Conservation (phyloP, 2,888 invertebrate genomes). For the Catocala sponsa region DNA sequence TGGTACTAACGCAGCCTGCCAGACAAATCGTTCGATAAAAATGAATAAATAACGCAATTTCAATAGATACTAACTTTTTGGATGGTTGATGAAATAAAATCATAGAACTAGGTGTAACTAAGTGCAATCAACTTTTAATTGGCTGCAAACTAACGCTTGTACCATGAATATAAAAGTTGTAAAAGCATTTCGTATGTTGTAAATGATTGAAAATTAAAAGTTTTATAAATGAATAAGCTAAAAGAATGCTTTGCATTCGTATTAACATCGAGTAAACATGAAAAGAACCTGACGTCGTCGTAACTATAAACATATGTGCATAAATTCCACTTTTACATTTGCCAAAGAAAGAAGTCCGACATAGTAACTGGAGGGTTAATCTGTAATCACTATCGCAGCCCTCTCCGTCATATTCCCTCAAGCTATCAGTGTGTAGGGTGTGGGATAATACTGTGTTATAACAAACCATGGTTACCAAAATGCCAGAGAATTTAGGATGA, state of each 20-base stretch:
- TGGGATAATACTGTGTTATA: constrained; percentile 47
- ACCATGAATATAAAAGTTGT: too few relatives aligned
- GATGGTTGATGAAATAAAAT: not conserved
- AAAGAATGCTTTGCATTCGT: too few relatives aligned
- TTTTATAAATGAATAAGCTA: not conserved
- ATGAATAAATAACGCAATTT: constrained; percentile 13
- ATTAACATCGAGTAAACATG: not conserved
- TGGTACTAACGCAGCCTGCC: constrained; percentile 15
- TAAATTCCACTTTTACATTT: constrained; percentile 27
- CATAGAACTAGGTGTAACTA: constrained; percentile 7
- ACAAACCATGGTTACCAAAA: constrained; percentile 29
- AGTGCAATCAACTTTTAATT: constrained; percentile 8
- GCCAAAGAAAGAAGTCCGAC: constrained; percentile 33
- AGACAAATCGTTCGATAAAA: constrained; percentile 22
- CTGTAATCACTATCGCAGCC: constrained; percentile 56
- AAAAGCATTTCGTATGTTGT: too few relatives aligned
- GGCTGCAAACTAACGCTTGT: not conserved
- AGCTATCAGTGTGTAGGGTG: constrained; percentile 45
- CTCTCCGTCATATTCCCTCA: constrained; percentile 46
- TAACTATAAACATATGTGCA: constrained; percentile 19
- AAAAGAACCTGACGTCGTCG: not conserved
- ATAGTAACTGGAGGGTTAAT: constrained; percentile 52
- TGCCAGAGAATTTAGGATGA: constrained; percentile 22
- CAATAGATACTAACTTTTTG: constrained; percentile 15
- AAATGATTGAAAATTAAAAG: too few relatives aligned